Conservation (phyloP, 2,888 invertebrate genomes). For the Lobophora halterata region DNA sequence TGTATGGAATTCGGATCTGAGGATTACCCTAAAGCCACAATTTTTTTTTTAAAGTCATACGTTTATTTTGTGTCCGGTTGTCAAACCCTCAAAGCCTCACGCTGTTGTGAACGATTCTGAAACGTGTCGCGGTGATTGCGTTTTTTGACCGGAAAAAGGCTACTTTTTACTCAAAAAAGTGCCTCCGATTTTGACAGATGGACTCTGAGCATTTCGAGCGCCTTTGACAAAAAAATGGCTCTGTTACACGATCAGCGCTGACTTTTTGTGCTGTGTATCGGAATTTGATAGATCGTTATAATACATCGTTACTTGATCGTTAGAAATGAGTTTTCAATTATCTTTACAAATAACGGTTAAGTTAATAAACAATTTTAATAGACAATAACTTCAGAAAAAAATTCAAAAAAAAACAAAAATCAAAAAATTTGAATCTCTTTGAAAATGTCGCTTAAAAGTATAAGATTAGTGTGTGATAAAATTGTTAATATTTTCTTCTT, state of each 20-base stretch:
- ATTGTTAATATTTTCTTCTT: too few species aligned
- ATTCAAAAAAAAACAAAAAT: too few species aligned
- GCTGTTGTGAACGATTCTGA: slow-evolving; percentile 31
- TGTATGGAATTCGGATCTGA: too few species aligned
- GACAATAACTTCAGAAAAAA: too few species aligned
- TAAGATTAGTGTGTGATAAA: too few species aligned
- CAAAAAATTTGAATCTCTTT: too few species aligned
- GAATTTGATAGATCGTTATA: slow-evolving; percentile 1
- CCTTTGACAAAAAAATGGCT: slow-evolving; percentile 22
- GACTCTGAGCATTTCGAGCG: slow-evolving; percentile 18
- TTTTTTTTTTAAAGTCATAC: not conserved
- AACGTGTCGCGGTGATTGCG: slow-evolving; percentile 37
- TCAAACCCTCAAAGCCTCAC: not conserved
- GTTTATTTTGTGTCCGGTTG: slow-evolving; percentile 3
- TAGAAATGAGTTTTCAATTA: too few species aligned
- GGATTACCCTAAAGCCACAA: too few species aligned
- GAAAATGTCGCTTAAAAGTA: too few species aligned
- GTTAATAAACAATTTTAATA: too few species aligned
- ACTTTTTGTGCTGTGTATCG: slow-evolving; percentile 6
- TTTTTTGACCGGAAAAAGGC: slow-evolving; percentile 31
- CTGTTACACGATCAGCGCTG: slow-evolving; percentile 12
- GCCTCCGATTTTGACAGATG: slow-evolving; percentile 37
- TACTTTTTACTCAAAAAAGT: slow-evolving; percentile 32
- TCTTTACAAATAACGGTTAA: too few species aligned
- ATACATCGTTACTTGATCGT: not conserved